Conservation (phyloP, 1,140 invertebrate genomes). For the Leptonema lineaticorne region DNA sequence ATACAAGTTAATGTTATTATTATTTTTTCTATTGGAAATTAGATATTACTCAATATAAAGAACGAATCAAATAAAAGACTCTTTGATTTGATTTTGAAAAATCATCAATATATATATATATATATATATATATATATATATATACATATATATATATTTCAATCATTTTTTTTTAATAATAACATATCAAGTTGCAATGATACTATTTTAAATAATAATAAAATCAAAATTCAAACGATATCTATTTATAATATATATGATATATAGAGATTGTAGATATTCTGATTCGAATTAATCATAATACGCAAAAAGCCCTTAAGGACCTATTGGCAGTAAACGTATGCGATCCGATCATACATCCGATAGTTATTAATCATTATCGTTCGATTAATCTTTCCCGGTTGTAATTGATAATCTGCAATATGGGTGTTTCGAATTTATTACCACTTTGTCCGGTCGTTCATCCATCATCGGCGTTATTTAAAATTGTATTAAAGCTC, state of each 20-base stretch:
- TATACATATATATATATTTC: too few species aligned
- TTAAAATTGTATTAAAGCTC: background rate
- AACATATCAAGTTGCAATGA: too few species aligned
- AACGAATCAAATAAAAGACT: too few species aligned
- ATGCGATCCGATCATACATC: background rate
- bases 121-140: too few species aligned
- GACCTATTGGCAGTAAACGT: background rate
- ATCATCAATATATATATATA: too few species aligned
- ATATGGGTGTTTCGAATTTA: conserved; percentile 2
- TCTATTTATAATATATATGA: background rate
- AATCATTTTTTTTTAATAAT: too few species aligned
- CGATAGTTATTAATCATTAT: conserved; percentile 8
- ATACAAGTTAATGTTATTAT: too few species aligned
- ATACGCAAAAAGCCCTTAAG: background rate
- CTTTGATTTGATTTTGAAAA: too few species aligned
- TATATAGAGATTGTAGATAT: background rate
- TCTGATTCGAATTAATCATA: background rate
- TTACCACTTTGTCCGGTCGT: background rate
- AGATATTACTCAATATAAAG: too few species aligned
- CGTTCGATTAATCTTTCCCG: background rate
- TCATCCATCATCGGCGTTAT: conserved; percentile 6
- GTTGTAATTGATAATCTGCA: conserved; percentile 7
- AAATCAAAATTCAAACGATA: background rate
- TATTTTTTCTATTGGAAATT: too few species aligned
- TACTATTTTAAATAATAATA: too few species aligned